phyloP scores from a whole-genome alignment of 2,797 vertebrate species.

The Helarctos malayanus region DNA sequence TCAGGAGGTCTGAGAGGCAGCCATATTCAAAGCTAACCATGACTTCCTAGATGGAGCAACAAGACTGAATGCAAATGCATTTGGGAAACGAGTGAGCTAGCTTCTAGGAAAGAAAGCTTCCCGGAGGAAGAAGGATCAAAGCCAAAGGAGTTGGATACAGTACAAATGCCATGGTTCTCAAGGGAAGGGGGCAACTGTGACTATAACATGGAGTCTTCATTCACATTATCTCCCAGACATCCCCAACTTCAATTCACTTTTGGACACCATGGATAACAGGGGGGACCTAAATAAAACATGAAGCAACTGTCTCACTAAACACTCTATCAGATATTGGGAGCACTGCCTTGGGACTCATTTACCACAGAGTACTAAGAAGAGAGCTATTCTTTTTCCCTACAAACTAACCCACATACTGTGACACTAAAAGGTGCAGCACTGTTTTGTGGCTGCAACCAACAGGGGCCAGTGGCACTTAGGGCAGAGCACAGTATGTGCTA shows the following conservation, averaged over 20 bases:
- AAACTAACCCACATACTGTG: background rate
- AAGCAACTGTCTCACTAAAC: background rate
- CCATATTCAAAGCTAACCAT: background rate
- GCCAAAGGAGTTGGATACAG: background rate
- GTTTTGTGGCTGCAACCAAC: background rate
- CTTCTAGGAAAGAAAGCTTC: background rate
- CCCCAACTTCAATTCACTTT: background rate
- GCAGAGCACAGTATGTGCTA: background rate
- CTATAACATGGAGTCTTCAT: background rate
- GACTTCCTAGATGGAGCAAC: background rate
- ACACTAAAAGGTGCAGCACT: background rate
- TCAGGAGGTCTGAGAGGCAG: background rate
- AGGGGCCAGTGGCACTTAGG: background rate
- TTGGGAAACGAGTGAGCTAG: background rate
- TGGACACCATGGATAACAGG: background rate
- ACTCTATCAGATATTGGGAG: background rate
- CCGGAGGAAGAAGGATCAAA: background rate
- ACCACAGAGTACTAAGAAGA: background rate
- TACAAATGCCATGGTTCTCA: background rate
- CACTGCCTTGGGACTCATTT: background rate
- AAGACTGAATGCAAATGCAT: background rate
- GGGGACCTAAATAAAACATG: background rate
- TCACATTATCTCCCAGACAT: background rate
- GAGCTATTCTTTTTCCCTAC: background rate
- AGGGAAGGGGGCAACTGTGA: background rate